Base-by-base conservation (phyloP, 1,140 invertebrate genomes). In the Wasmannia auropunctata region DNA sequence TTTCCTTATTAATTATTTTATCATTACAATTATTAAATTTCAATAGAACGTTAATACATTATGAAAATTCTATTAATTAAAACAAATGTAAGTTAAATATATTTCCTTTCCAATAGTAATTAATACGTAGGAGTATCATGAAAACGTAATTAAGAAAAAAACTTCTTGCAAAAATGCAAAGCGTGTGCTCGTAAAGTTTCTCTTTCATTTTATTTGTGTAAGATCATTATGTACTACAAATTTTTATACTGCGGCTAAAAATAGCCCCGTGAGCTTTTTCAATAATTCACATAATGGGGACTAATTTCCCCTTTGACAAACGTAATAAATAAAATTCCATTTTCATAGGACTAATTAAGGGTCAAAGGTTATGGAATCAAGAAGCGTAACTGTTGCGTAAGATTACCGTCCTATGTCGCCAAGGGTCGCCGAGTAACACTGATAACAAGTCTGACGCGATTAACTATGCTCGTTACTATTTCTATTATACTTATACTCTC, bases 401-500 rank as follows among this genome's bases (percentile, higher is more conserved):
- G 31, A 79, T 28, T 69, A 69, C 19, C 28, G 34, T 37, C 8
- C 11, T 56, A n/a, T 28, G 34, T 76, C 54, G 34, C 37, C 22
- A 19, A 60, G 54, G 10, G 22, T 75, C 14, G 31, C 11, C 8
- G n/a, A 40, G 8, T 10, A 3, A 51, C 31, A 25, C 16, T 67
- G 62, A 40, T 40, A 37, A 16, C 43, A 19, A n/a, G 62, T 19
- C 22, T 34, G 40, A 63, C 62, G 46, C 34, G 46, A 31, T 69
- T 60, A 80, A 51, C 46, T 67, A 22, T 74, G 49, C 60, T 74
- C 79, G 54, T 83, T 74, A 74, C 31, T 37, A 37, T 16, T 80
- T 77, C 75, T 77, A 76, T 37, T 51, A 65, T 49, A 51, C 60
- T 49, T 63, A 72, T 58, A 58, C 67, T 46, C 37, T 40, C 79